Base-by-base conservation (phyloP, 2,797 vertebrate species). In the Iguana delicatissima region DNA sequence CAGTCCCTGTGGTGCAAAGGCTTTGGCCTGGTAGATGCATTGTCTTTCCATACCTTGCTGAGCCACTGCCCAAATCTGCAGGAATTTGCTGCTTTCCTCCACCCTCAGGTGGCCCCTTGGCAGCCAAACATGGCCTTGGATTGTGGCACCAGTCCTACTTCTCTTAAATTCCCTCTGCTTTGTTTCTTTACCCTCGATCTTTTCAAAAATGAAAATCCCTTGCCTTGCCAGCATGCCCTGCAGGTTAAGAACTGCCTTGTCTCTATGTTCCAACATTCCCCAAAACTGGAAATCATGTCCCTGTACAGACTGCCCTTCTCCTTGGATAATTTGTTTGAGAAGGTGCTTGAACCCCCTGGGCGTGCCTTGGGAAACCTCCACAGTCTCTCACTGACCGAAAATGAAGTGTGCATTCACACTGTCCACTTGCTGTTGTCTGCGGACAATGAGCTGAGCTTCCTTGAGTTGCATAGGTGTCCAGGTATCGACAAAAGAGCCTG, bases 1-100 rank as follows among this genome's bases (percentile, higher is more conserved):
- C 88, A 90, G 7, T 96, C 93, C 20, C 98, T 99, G 84, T 97
- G 94, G 9, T 88, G 98, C 74, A 97, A 98, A 6, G 98, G 97
- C 24, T 96, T 98, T 85, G 95, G 87, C 94, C 97, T 96, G 50
- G 94, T 64, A 1, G 92, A 96, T 0, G 89, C 92, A 2, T 81
- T 93, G 1, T 92, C 97, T 1, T 93, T 98, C 0, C 80, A 96
- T 32, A 9, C 95, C 57, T 90, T 98, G 74, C 96, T 99, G 7
- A 79, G 81, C 82, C 42, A 90, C 89, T 98, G 98, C 93, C 96
- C 97, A 16, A 81, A 73, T 89, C 97, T 98, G 89, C 93, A 32
- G 86, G 91, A 96, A 4, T 97, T 98, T 82, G 86, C 90, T 0
- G 67, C 97, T 14, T 96, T 95, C 85, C 96, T 97, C 97, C 97